A percentile compares a stretch with the other conserved stretches of the same genome.
phyloP scores from a whole-genome alignment of 2,113 vertebrate genomes.

The Hippocampus mohnikei region DNA sequence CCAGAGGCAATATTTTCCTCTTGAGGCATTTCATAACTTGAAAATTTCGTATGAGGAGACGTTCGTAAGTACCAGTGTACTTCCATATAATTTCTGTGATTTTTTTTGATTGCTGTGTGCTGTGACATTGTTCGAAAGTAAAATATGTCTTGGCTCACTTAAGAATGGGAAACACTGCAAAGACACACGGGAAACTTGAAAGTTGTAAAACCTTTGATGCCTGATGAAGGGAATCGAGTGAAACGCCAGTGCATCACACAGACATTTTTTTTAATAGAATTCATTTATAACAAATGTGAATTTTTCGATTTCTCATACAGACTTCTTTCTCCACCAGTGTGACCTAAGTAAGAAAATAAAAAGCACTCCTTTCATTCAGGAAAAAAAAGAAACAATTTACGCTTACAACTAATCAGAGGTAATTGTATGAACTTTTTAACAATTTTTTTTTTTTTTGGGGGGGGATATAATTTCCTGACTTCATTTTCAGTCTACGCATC shows the following conservation, averaged over 20 bases:
- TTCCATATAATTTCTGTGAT: too few species aligned
- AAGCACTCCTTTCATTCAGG: conserved; percentile 99
- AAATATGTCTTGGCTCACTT: neutral
- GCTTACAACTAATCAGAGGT: conserved; percentile 99
- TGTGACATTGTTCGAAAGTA: neutral
- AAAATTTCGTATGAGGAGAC: too few species aligned
- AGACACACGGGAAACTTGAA: too few species aligned
- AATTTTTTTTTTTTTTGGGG: conserved; percentile 84
- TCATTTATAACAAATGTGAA: conserved; percentile 99
- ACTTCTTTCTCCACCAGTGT: conserved; percentile 98
- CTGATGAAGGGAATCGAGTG: conserved; percentile 68
- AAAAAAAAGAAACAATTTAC: conserved; percentile 85
- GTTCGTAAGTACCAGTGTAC: too few species aligned
- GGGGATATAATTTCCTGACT: conserved; percentile 79
- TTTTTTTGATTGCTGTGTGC: too few species aligned
- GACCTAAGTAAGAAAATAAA: conserved; percentile 99
- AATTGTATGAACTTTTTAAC: conserved; percentile 97
- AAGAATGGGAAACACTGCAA: neutral
- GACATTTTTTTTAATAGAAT: conserved; percentile 99
- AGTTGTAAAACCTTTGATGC: neutral
- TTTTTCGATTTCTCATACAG: conserved; percentile 98
- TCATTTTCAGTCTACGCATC: conserved; percentile 98
- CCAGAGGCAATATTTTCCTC: too few species aligned
- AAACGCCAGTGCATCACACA: conserved; percentile 94
- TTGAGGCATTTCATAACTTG: too few species aligned